phyloP scores from a whole-genome alignment of 2,113 vertebrate genomes.

The Tretioscincus oriximinensis region DNA sequence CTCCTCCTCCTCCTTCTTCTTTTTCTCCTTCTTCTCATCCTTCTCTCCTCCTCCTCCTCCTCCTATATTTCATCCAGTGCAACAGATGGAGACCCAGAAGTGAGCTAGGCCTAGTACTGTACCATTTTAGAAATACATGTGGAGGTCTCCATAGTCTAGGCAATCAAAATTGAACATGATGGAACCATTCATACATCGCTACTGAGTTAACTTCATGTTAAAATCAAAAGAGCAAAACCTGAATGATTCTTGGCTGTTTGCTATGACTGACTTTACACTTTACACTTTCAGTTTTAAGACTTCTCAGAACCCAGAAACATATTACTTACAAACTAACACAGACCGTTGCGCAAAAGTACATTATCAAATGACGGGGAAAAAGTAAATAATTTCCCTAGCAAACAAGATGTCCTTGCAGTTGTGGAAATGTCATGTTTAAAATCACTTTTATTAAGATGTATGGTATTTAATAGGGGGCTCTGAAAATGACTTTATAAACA shows the following conservation, averaged over 20 bases:
- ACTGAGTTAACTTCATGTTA: no score
- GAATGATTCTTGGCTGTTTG: background rate
- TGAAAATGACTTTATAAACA: conserved; percentile 68
- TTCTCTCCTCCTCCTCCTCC: no score
- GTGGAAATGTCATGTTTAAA: conserved; percentile 66
- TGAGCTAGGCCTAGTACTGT: no score
- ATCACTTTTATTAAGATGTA: conserved; percentile 72
- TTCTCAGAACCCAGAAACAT: conserved; percentile 37
- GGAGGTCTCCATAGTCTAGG: no score
- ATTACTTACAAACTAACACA: conserved; percentile 38
- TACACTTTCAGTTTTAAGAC: background rate
- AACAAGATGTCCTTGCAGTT: conserved; percentile 59
- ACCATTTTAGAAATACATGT: no score
- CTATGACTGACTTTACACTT: background rate
- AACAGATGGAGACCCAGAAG: no score
- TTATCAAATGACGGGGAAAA: conserved; percentile 33
- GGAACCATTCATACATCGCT: no score
- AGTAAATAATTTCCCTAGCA: conserved; percentile 65
- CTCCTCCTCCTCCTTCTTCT: no score
- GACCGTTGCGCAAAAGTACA: conserved; percentile 62
- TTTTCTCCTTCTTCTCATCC: no score
- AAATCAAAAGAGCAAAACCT: background rate
- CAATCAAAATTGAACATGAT: no score
- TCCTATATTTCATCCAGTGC: no score
- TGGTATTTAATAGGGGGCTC: conserved; percentile 63